These are phyloP conservation scores for Gymnogyps californianus DNA, from an alignment of 2,113 vertebrate species.

Conservation along the genomic window DNA sequence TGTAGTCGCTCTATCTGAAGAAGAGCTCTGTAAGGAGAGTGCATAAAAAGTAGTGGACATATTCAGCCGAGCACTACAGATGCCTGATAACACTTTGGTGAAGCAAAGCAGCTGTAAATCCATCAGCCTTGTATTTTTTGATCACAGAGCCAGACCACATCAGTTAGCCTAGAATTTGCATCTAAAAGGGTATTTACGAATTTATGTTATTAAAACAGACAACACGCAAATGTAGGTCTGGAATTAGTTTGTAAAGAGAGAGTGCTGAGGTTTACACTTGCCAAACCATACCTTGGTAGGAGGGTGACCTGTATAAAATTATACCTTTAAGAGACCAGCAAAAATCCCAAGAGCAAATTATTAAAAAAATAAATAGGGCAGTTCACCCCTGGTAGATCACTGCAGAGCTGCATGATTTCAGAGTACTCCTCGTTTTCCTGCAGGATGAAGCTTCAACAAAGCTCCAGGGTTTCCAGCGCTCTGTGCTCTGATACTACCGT, in stretches of 20 bases:
- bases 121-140: not conserved
- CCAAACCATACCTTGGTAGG: not conserved
- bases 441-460: not conserved
- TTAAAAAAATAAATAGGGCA: not conserved
- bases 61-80: not conserved
- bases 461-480: not conserved
- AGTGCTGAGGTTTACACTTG: not conserved
- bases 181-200: not conserved
- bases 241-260: not conserved
- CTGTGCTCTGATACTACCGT: not conserved
- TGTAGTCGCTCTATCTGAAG: not conserved
- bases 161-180: not conserved
- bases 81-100: not conserved
- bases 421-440: not conserved
- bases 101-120: not conserved
- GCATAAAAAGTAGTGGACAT: not conserved
- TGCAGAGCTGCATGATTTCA: not conserved
- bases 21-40: not conserved
- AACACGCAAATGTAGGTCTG: not conserved
- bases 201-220: not conserved
- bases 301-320: not conserved
- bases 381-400: not conserved
- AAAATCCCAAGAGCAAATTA: not conserved
- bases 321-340: not conserved
- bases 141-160: not conserved